Base-by-base conservation (phyloP, 2,113 vertebrate genomes). In the Salvelinus alpinus region DNA sequence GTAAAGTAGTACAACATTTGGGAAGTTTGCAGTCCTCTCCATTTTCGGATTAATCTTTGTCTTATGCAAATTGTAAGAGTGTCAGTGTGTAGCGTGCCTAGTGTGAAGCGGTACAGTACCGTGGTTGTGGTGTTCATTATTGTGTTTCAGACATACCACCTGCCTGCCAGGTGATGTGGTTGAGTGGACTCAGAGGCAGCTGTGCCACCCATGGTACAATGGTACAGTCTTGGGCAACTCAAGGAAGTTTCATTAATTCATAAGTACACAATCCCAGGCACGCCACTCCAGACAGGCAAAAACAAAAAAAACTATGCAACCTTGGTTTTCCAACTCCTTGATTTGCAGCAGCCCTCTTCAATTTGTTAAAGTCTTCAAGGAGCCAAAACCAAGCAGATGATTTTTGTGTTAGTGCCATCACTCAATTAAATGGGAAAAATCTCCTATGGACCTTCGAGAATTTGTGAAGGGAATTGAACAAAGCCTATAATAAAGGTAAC, bases 401-500 rank as follows among this genome's bases (percentile, higher is more conserved):
- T 85, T 89, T 88, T 79, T 18, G 16, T 86, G 83, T 89, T 84
- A 68, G 66, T 78, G 74, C 77, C 38, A 60, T 85, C 74, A 57
- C 51, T 75, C 66, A 67, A 67, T 54, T 76, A 47, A 47, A 44
- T 14, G 31, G 51, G 54, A 74, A 86, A 54, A 75, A 82, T 80
- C 79, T 85, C 87, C 86, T 74, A 74, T 73, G 75, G 71, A 67
- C 70, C 66, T 75, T 76, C 51, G 68, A 18, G 69, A 81, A 74
- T 78, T 72, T 71, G 70, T 48, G 62, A 71, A 67, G 65, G 82
- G 16, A 18, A 18, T 54, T 54, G 89, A 82, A 92, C 27, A 85
- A 92, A 90, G 89, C 80, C 59, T 29, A 73, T 84, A 85, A 80
- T 54, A 90, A 86, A 88, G 2, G 85, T 87, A 82, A 80, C 82